Evolutionary conservation across 2,797 vertebrate genomes (phyloP).

Genomic region (Loriculus beryllinus): DNA sequence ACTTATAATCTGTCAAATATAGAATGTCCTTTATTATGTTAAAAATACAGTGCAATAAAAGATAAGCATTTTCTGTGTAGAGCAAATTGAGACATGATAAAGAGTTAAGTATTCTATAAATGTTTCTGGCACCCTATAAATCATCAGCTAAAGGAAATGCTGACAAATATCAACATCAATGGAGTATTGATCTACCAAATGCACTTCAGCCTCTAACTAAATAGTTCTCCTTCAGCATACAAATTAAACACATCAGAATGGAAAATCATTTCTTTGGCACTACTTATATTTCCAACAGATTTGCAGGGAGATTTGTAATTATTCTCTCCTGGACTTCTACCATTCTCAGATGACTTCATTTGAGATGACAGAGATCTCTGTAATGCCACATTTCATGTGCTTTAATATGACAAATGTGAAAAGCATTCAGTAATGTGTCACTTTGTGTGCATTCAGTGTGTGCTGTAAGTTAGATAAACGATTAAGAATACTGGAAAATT

Average conservation of each 20-base stretch:
- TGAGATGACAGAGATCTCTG: neutral
- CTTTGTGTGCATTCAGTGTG: neutral
- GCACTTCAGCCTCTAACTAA: conserved; percentile 43
- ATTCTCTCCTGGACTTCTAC: neutral
- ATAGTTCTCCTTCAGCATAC: conserved; percentile 58
- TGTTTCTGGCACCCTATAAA: conserved; percentile 61
- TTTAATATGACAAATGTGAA: neutral
- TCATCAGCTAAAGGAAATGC: conserved; percentile 60
- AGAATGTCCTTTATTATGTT: neutral
- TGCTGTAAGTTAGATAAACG: neutral
- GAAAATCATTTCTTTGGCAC: conserved; percentile 1
- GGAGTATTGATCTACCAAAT: conserved; percentile 65
- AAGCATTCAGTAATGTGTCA: neutral
- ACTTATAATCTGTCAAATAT: neutral
- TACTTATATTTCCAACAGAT: neutral
- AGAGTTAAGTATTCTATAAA: conserved; percentile 67
- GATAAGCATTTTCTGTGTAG: conserved; percentile 19
- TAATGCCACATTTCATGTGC: neutral
- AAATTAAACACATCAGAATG: conserved; percentile 35
- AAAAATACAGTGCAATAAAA: conserved; percentile 28
- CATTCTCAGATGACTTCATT: neutral
- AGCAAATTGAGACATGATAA: conserved; percentile 54
- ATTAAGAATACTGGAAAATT: neutral
- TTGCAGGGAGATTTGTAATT: neutral
- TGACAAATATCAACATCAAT: conserved; percentile 65